Base-by-base conservation (phyloP, 2,113 vertebrate genomes). In the Chamaea fasciata region DNA sequence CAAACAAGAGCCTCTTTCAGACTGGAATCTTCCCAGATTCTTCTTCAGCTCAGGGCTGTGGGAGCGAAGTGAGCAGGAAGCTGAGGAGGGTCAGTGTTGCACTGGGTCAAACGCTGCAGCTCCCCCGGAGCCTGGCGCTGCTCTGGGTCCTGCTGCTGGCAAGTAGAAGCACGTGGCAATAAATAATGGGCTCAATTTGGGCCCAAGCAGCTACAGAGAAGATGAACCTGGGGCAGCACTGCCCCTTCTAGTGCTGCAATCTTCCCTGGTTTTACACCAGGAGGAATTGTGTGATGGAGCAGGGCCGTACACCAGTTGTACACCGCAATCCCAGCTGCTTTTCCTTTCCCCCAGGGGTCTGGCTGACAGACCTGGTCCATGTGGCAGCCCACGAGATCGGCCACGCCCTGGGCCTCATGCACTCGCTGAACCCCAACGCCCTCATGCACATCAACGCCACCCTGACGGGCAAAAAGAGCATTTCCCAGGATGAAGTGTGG, bases 361-460 rank as follows among this genome's bases (percentile, higher is more conserved):
- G 99, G 99, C 98, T 99, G 27, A 99, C 99, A 0, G 99, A 99
- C 94, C 98, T 99, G 80, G 99, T 99, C 17, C 99, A 99, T 0
- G 98, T 99, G 42, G 99, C 99, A 0, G 99, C 99, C 42, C 99
- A 99, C 3, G 99, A 99, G 96, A 99, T 99, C 0, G 99, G 99
- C 13, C 99, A 99, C 4, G 98, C 98, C 9, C 95, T 99, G 39
- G 99, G 99, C 9, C 98, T 99, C 46, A 99, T 99, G 99, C 99
- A 99, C 97, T 99, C 99, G 7, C 97, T 98, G 97, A 98, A 99
- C 56, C 95, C 98, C 5, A 98, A 87, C 3, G 99, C 99, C 35
- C 98, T 99, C 87, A 99, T 99, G 99, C 99, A 99, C 97, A 97
- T 99, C 92, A 99, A 99, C 0, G 99, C 99, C 88, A 99, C 99